These are phyloP conservation scores for Reticulitermes lucifugus DNA, from an alignment of 2,888 invertebrate species.

Conservation along the genomic window DNA sequence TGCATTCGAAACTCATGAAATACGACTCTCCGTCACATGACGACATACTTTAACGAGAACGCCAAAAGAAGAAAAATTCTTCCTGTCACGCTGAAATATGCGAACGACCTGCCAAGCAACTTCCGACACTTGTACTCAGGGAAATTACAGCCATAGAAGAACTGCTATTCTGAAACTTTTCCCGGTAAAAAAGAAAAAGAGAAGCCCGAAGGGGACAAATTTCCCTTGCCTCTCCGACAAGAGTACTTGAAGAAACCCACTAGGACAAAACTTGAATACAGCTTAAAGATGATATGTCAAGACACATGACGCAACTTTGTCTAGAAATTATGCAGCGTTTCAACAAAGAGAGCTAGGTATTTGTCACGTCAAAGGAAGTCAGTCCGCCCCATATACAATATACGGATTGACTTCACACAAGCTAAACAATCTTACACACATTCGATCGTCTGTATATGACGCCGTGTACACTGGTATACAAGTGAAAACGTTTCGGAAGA, in stretches of 20 bases:
- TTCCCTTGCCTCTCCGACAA: neutral
- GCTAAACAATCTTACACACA: no score
- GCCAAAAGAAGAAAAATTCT: slow-evolving; percentile 3
- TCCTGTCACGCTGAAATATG: neutral
- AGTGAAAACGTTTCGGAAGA: no score
- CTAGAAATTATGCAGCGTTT: neutral
- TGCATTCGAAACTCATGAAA: neutral
- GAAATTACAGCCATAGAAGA: slow-evolving; percentile 13
- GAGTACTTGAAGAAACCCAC: slow-evolving; percentile 1
- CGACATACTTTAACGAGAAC: slow-evolving; percentile 15
- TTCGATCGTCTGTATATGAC: no score
- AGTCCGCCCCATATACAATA: no score
- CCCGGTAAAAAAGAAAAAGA: neutral
- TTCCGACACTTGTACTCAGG: slow-evolving; percentile 26
- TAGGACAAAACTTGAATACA: neutral
- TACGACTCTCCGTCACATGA: slow-evolving; percentile 7
- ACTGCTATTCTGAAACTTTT: neutral
- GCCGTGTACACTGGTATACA: no score
- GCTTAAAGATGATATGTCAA: neutral
- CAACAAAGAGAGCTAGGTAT: no score
- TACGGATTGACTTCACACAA: no score
- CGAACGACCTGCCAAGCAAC: slow-evolving; percentile 19
- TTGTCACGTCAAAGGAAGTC: no score
- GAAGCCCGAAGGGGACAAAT: neutral
- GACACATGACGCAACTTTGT: neutral